Evolutionary conservation across 2,888 invertebrate genomes (phyloP), one percentile per base, ranked within the genome.

Genomic region (Byasa hedistus): DNA sequence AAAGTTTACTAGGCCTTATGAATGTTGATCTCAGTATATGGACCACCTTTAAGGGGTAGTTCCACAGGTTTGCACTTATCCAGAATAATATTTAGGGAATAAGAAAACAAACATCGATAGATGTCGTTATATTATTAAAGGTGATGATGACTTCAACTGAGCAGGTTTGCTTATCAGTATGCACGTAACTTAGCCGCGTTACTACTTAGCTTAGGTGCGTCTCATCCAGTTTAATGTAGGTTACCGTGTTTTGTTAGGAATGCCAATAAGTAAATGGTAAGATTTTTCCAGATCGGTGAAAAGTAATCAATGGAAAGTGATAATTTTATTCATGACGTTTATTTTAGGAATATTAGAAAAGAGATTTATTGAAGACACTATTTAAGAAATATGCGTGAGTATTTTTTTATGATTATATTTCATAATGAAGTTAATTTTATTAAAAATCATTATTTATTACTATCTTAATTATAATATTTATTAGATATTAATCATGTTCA

Each of bases 181-280:
- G 62, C 68, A 69, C 54, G 48, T 57, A 51, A 56, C 64, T 57
- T 27, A 52, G 48, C 23, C 55, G 55, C 51, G 44, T 64, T 36
- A 32, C 58, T 60, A 55, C 44, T 66, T 69, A 32, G 55, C 57
- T 57, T 61, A 54, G 69, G 69, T 56, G 69, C 55, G 66, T 61
- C 57, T 71, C 67, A 51, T 67, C 71, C 66, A 54, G 71, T 73
- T 72, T 69, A 60, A 60, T 65, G 68, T 72, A 64, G 73, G 73
- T 75, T 63, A 75, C 73, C 73, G 72, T 72, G 72, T 72, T 72
- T 69, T 64, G 44, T 61, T 52, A 57, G 59, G 66, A 67, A 67
- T 67, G 54, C 21, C 51, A 55, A 59, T 62, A 62, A 58, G 55
- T 65, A 55, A 58, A 55, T 55, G 54, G 66, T 48, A 56, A 57